These are phyloP conservation scores for Lordiphosa stackelbergi DNA, from an alignment of 1,140 invertebrate genomes.

Conservation along the genomic window DNA sequence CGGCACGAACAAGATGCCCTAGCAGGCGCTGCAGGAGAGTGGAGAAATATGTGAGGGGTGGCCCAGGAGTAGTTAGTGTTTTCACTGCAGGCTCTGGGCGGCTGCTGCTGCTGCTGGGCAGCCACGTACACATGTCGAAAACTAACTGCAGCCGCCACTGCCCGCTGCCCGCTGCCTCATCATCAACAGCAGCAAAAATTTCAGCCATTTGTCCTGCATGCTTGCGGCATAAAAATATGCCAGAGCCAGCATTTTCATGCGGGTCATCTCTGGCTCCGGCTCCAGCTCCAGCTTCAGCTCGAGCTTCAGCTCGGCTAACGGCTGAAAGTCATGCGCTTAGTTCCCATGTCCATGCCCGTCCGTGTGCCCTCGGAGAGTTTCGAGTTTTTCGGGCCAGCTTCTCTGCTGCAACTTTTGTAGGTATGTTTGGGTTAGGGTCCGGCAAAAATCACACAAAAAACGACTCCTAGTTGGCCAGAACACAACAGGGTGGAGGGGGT, in stretches of 20 bases:
- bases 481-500: conserved; percentile 26
- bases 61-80: conserved; percentile 26
- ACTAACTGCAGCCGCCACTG: conserved; percentile 58
- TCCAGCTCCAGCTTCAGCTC: conserved; percentile 2
- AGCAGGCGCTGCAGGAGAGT: not conserved
- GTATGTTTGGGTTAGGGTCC: conserved; percentile 28
- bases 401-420: conserved; percentile 51
- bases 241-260: conserved; percentile 74
- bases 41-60: conserved; percentile 14
- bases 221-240: conserved; percentile 76
- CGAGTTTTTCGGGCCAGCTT: conserved; percentile 24
- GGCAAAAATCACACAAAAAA: conserved; percentile 63
- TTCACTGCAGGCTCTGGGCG: conserved; percentile 8
- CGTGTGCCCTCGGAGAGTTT: conserved; percentile 44
- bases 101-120: conserved; percentile 46
- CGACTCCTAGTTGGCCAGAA: conserved; percentile 35
- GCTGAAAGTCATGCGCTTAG: conserved; percentile 56
- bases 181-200: conserved; percentile 73
- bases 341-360: conserved; percentile 11
- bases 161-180: conserved; percentile 40
- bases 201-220: conserved; percentile 75
- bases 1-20: conserved; percentile 22
- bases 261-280: conserved; percentile 51
- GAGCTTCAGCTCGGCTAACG: conserved; percentile 35
- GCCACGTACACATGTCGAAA: conserved; percentile 71